phyloP scores from a whole-genome alignment of 1,140 invertebrate species.

The Drosophila sproati region DNA sequence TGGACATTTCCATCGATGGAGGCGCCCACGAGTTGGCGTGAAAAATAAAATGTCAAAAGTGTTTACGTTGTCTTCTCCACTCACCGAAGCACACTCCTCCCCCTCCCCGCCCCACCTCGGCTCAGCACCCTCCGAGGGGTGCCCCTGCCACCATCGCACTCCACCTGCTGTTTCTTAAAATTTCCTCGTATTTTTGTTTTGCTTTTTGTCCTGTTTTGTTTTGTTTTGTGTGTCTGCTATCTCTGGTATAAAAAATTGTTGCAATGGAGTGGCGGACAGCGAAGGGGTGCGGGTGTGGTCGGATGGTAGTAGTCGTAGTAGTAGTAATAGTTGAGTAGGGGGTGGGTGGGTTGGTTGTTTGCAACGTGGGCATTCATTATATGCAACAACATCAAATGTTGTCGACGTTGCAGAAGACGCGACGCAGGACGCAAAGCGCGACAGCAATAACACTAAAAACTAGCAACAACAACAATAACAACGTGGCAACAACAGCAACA shows the following conservation, averaged over 20 bases:
- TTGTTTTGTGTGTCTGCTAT: conserved; percentile 45
- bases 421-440: conserved; percentile 57
- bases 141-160: neutral
- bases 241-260: conserved; percentile 65
- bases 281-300: no score
- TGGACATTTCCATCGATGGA: conserved; percentile 29
- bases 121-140: no score
- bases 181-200: neutral
- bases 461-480: conserved; percentile 36
- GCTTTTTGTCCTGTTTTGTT: conserved; percentile 1
- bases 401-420: conserved; percentile 74
- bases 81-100: neutral
- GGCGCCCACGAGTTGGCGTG: conserved; percentile 60
- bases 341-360: neutral
- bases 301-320: no score
- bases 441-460: conserved; percentile 77
- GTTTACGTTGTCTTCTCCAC: conserved; percentile 63
- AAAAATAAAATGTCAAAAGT: conserved; percentile 81
- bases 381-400: conserved; percentile 79
- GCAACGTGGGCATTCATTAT: conserved; percentile 67
- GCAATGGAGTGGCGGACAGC: conserved; percentile 33
- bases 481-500: conserved; percentile 12
- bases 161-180: neutral
- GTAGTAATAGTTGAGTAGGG: neutral
- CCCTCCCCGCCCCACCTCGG: no score